These are phyloP conservation scores for Saccostrea cuccullata DNA, from an alignment of 1,140 invertebrate species.

Conservation along the genomic window DNA sequence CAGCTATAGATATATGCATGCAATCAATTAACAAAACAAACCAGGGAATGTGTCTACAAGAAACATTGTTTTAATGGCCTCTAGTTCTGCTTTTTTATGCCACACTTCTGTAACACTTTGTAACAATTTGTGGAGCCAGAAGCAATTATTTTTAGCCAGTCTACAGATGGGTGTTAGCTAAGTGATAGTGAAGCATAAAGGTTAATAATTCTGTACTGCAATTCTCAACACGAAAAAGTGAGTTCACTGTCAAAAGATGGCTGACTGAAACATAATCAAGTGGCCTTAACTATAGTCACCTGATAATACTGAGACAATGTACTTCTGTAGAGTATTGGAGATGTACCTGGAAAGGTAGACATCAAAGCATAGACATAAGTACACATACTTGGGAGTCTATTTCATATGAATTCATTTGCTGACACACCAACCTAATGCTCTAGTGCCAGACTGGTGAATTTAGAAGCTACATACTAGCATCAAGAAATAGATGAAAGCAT, in stretches of 20 bases:
- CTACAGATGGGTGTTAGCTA: not conserved
- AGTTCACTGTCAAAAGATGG: not conserved
- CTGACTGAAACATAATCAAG: too few species aligned
- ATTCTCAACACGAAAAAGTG: not conserved
- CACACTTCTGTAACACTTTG: conserved; percentile 25
- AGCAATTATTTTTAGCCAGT: conserved; percentile 5
- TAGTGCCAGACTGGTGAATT: too few species aligned
- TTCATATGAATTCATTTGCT: too few species aligned
- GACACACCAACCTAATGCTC: too few species aligned
- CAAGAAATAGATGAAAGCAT: too few species aligned
- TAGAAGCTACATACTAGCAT: too few species aligned
- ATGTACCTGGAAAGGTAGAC: too few species aligned
- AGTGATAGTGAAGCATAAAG: not conserved
- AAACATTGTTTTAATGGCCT: not conserved
- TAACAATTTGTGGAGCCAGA: conserved; percentile 30
- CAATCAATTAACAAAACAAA: conserved; percentile 11
- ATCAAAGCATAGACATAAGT: too few species aligned
- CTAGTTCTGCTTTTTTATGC: not conserved
- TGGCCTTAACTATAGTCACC: too few species aligned
- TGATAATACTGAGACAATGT: too few species aligned
- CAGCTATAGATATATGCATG: not conserved
- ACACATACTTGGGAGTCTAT: too few species aligned
- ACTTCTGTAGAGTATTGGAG: too few species aligned
- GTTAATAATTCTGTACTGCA: not conserved
- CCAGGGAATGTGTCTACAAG: not conserved